Percentiles rank a stretch among this genome's conserved stretches.
Evolutionary conservation across 2,888 invertebrate genomes (phyloP).

Genomic region (Microctonus brassicae): DNA sequence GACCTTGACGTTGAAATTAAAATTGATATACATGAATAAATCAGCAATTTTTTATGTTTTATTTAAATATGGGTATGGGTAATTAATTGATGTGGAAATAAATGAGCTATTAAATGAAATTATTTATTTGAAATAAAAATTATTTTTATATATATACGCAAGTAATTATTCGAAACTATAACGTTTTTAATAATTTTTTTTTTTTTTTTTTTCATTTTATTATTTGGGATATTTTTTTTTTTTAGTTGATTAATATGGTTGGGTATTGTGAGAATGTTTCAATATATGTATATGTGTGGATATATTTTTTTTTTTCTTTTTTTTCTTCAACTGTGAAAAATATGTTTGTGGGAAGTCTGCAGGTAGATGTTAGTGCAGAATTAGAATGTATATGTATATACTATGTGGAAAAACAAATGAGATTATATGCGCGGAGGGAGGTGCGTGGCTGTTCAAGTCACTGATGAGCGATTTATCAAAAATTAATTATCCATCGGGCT

Average conservation of each 20-base stretch:
- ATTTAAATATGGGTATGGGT: not conserved
- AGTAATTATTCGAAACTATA: too few relatives aligned
- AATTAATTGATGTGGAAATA: not conserved
- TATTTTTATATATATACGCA: too few relatives aligned
- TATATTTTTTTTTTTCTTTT: not conserved
- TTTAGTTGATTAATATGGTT: not conserved
- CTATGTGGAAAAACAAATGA: not conserved
- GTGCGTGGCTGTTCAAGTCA: conserved; percentile 58
- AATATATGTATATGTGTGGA: not conserved
- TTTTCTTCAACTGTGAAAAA: too few relatives aligned
- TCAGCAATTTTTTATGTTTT: not conserved
- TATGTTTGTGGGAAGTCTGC: not conserved
- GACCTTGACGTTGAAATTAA: not conserved
- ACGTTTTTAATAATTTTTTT: too few relatives aligned
- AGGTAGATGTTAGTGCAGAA: not conserved
- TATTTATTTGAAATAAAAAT: not conserved
- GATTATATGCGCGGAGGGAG: conserved; percentile 2
- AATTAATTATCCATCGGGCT: conserved; percentile 68
- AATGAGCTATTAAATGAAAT: not conserved
- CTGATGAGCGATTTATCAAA: conserved; percentile 65
- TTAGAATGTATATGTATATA: not conserved
- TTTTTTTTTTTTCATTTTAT: not conserved
- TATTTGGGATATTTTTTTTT: not conserved
- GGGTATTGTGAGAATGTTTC: not conserved
- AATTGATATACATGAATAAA: not conserved